Evolutionary conservation across 2,113 vertebrate species (phyloP), one percentile per base, ranked within the genome.

Genomic region (Poeciliopsis turrubarensis): DNA sequence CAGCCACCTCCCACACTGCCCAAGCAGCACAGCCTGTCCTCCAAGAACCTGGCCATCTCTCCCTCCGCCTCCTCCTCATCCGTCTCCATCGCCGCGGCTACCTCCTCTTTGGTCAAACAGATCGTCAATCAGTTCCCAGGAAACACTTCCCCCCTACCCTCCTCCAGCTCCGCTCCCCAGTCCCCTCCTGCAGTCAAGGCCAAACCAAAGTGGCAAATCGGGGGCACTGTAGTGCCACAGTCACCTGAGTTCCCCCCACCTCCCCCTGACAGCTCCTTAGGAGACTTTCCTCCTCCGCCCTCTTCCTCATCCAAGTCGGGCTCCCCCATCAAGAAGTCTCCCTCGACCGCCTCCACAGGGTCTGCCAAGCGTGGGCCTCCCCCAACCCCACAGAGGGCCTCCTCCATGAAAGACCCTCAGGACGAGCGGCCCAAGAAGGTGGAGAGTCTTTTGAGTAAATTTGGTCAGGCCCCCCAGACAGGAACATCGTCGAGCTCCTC

Each of bases 181-280:
- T 98, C 97, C 0, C 97, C 96, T 22, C 97, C 98, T 1, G 96
- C 96, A 0, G 96, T 99, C 66, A 99, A 98, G 87, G 94, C 94
- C 14, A 98, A 98, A 82, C 97, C 97, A 63, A 98, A 96, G 88
- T 99, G 97, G 97, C 96, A 97, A 84, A 96, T 96, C 0, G 87
- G 94, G n/a, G 89, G 95, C 0, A 86, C 87, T 27, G 92, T 94
- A 0, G 89, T 89, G 0, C 89, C 90, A 2, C 93, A 88, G 73
- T 97, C 91, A 0, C 97, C 97, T 0, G 96, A 98, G 70, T 97
- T 98, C n/a, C 97, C 97, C 0, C 97, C 97, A 31, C 97, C 98
- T 2, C 98, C 97, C 1, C 96, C 96, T 0, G 97, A 98, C 73
- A 95, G 91, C 89, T 95, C 94, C 78, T 85, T 96, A 31, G 75